Evolutionary conservation across 2,888 invertebrate species (phyloP).

Genomic region (Petrophora chlorosata): DNA sequence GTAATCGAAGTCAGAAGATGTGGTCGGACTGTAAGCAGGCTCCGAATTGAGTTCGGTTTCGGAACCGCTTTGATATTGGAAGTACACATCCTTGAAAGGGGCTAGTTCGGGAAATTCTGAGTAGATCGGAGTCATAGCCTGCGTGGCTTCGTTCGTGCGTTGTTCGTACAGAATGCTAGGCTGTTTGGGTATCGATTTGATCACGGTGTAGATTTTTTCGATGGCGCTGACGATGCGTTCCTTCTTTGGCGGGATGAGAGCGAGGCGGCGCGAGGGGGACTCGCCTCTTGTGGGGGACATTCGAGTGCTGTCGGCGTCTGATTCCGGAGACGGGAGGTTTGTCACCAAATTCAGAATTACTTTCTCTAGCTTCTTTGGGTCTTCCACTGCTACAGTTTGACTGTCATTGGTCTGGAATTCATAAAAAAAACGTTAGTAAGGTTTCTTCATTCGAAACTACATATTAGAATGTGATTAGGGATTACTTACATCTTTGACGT

Average conservation of each 20-base stretch:
- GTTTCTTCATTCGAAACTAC: neutral
- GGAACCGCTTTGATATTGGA: slow-evolving; percentile 1
- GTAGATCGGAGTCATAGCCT: neutral
- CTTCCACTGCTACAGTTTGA: slow-evolving; percentile 80
- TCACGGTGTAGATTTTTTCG: slow-evolving; percentile 63
- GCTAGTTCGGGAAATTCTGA: neutral
- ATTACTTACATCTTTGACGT: slow-evolving; percentile 46
- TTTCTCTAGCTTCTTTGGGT: slow-evolving; percentile 86
- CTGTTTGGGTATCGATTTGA: slow-evolving; percentile 43
- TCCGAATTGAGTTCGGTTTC: neutral
- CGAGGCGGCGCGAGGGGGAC: slow-evolving; percentile 39
- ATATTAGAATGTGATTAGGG: neutral
- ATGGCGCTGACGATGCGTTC: slow-evolving; percentile 67
- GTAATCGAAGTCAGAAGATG: neutral
- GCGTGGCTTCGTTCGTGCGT: neutral
- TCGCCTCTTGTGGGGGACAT: slow-evolving; percentile 16
- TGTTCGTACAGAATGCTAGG: neutral
- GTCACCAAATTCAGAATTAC: slow-evolving; percentile 86
- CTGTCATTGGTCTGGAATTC: slow-evolving; percentile 44
- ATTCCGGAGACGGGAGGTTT: slow-evolving; percentile 56
- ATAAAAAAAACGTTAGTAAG: neutral
- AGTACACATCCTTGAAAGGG: neutral
- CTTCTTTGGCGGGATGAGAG: slow-evolving; percentile 62
- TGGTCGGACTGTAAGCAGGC: neutral
- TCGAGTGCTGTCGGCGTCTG: slow-evolving; percentile 24